These are phyloP conservation scores for Psittacula echo DNA, from an alignment of 2,797 vertebrate genomes.

Conservation along the genomic window DNA sequence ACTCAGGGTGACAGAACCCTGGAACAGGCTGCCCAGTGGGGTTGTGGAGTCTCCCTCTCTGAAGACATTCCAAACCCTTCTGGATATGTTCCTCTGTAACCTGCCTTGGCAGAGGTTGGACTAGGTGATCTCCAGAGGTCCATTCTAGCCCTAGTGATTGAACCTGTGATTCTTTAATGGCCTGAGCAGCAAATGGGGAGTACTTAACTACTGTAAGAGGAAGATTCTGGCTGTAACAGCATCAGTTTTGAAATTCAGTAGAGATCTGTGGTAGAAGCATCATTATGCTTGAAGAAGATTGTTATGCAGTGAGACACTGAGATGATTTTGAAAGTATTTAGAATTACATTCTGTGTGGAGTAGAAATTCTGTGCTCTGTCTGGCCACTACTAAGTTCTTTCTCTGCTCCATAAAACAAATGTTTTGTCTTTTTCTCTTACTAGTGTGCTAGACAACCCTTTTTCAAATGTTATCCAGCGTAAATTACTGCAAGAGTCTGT, in stretches of 20 bases:
- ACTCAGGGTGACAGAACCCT: neutral
- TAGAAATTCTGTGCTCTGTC: neutral
- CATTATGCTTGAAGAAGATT: neutral
- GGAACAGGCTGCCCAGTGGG: neutral
- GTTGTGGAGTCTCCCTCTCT: neutral
- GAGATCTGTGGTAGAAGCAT: neutral
- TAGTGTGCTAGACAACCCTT: neutral
- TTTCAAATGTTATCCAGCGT: neutral
- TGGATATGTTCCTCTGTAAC: neutral
- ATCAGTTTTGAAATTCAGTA: neutral
- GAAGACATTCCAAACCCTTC: neutral
- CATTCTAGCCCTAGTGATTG: neutral
- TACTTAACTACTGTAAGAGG: neutral
- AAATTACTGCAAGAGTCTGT: neutral
- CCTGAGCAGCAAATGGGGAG: neutral
- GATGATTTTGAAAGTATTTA: neutral
- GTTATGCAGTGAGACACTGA: neutral
- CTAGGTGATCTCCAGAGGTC: neutral
- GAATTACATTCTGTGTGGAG: neutral
- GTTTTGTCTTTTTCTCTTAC: neutral
- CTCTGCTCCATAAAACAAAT: neutral
- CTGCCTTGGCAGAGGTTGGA: neutral
- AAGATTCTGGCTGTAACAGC: neutral
- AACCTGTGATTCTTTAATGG: neutral
- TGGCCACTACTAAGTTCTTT: neutral